Conservation (phyloP, 64 coral and sea anemone species). For the Montipora cactus region DNA sequence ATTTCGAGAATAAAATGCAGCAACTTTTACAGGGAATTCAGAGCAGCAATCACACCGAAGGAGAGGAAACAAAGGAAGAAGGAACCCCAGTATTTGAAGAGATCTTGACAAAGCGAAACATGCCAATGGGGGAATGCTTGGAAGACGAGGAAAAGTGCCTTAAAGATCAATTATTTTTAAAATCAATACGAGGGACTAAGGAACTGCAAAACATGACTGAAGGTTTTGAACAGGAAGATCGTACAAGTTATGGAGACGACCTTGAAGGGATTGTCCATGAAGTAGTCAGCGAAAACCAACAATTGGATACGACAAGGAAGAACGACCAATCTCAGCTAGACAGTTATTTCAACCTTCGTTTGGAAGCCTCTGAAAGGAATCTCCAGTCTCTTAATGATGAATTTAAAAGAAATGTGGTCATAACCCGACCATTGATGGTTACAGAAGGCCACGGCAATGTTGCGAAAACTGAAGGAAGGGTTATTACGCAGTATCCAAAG, state of each 20-base stretch:
- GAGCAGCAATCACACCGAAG: conserved; percentile 36
- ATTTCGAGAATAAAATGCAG: conserved; percentile 85
- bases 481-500: conserved; percentile 2
- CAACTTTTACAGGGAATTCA: conserved; percentile 49
- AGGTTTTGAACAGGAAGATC: not conserved
- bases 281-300: not conserved
- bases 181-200: not conserved
- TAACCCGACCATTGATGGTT: not conserved
- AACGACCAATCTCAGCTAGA: not conserved
- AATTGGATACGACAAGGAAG: not conserved
- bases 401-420: conserved; percentile 65
- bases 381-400: not conserved
- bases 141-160: not conserved
- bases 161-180: not conserved
- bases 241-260: not conserved
- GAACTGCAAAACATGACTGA: not conserved
- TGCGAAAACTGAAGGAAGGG: conserved; percentile 23
- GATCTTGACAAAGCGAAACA: not conserved
- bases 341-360: not conserved
- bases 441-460: not conserved
- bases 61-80: conserved; percentile 66
- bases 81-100: not conserved
- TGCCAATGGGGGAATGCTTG: not conserved
- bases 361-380: not conserved
- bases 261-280: not conserved